Base-by-base conservation (phyloP, 1,140 invertebrate species). In the Zeugodacus cucurbitae region DNA sequence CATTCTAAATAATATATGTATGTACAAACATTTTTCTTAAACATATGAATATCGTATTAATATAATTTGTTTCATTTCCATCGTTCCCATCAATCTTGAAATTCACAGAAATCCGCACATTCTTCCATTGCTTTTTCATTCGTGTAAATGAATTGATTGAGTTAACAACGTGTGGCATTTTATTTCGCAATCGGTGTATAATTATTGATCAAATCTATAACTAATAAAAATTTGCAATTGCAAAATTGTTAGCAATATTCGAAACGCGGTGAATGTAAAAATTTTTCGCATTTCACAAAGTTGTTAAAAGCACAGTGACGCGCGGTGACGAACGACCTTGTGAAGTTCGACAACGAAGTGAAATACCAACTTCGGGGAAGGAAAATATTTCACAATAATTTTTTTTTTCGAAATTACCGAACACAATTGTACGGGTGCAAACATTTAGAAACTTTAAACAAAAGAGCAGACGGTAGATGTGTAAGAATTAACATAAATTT, bases 191-290 rank as follows among this genome's bases (percentile, higher is more conserved):
- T 82, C 41, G 3, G 41, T 82, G 41, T 41, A 48, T 34, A 48
- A n/a, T 82, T 48, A 29, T 44, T 82, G 41, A 82, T n/a, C 14
- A 82, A 82, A 82, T 62, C 26, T n/a, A 82, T 48, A 29, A 4
- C n/a, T 10, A 82, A 54, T 82, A 82, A 44, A 78, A 29, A 82
- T 82, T 48, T 41, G 34, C 74, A 82, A 82, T 82, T 48, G 26
- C 41, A 82, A 82, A 82, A 82, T 82, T 82, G 41, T 82, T 82
- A 82, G n/a, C 74, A 82, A 29, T 82, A 26, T 14, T n/a, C 17
- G 10, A 82, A 82, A 82, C 34, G 11, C 41, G 41, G 37, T 41
- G 74, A 48, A 54, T 14, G 20, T 10, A 48, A 44, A 44, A 44
- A 48, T 48, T 82, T 54, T 48, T 82, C 74, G 22, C 41, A 82